Base-by-base conservation (phyloP, 2,113 vertebrate genomes). In the Scatophagus argus region DNA sequence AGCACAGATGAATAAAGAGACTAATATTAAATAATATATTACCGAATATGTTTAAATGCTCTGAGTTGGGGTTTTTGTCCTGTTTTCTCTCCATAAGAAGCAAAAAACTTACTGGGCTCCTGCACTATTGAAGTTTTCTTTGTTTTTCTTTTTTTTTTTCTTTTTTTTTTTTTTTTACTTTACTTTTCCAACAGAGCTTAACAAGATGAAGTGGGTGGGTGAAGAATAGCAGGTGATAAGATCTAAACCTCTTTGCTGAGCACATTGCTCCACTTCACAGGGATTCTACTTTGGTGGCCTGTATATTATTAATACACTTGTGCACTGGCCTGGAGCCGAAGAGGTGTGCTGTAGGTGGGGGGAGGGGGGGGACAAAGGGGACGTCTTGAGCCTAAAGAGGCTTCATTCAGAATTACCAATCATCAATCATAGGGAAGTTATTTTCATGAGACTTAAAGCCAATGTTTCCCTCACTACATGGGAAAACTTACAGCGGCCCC, bases 351-450 rank as follows among this genome's bases (percentile, higher is more conserved):
- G 62, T 81, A 66, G 49, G 25, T 71, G 76, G 46, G 55, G 73
- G 71, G 77, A 66, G 49, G 25, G 68, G 76, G 46, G 55, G 73
- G 71, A 74, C 34, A 54, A 46, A 58, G 51, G 56, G 79, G 61
- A 76, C 6, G 8, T 81, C 81, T 79, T 60, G 38, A 82, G 46
- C 52, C 74, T 56, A 62, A 79, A 84, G 52, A 66, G 78, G 63
- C 61, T 51, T 60, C 44, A 67, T 88, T 81, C 76, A 80, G 77
- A 79, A 78, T 88, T 77, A 85, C 67, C 51, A 80, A 87, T 90
- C 88, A 89, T 91, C 84, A 92, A 79, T 93, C 90, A 88, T 21
- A 41, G 39, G 2, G 16, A 61, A 77, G 82, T 78, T 88, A 89
- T 91, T 92, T 89, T 87, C 71, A 88, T 68, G 78, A 29, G 89